Evolutionary conservation across 2,888 invertebrate genomes (phyloP).

Genomic region (Caenorhabditis zanzibari): DNA sequence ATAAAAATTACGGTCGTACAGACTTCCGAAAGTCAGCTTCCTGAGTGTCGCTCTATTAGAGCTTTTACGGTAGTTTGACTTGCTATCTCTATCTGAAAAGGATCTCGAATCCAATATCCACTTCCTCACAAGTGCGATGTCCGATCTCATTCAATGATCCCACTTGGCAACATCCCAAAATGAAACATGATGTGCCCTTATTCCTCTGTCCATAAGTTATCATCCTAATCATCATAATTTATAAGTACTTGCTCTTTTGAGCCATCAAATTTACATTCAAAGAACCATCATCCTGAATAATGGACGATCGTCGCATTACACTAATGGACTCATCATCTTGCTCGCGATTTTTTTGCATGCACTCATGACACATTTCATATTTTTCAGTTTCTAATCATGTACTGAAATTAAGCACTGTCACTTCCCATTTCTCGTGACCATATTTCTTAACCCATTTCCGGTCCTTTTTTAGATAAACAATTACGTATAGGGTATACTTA

Average conservation of each 20-base stretch:
- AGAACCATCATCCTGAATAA: constrained; percentile 43
- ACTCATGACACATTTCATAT: constrained; percentile 44
- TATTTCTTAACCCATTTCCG: constrained; percentile 36
- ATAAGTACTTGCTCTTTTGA: constrained; percentile 18
- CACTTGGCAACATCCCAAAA: constrained; percentile 13
- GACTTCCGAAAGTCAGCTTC: too few relatives aligned
- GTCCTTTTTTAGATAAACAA: constrained; percentile 16
- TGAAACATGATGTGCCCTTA: constrained; percentile 2
- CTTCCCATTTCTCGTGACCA: constrained; percentile 34
- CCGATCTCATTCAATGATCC: constrained; percentile 14
- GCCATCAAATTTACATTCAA: constrained; percentile 18
- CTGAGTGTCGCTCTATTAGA: too few relatives aligned
- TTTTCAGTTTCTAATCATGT: constrained; percentile 31
- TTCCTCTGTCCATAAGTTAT: constrained; percentile 11
- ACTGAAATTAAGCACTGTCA: constrained; percentile 10
- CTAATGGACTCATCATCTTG: constrained; percentile 51
- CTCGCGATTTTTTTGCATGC: constrained; percentile 12
- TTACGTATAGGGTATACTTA: constrained; percentile 13
- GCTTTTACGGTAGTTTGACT: too few relatives aligned
- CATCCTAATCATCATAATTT: constrained; percentile 33
- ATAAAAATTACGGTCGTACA: too few relatives aligned
- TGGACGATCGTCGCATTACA: constrained; percentile 23
- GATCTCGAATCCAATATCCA: not conserved
- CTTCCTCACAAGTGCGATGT: constrained; percentile 9
- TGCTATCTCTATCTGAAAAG: too few relatives aligned